phyloP scores from a whole-genome alignment of 2,888 invertebrate genomes.

The Podotricha telesiphe region DNA sequence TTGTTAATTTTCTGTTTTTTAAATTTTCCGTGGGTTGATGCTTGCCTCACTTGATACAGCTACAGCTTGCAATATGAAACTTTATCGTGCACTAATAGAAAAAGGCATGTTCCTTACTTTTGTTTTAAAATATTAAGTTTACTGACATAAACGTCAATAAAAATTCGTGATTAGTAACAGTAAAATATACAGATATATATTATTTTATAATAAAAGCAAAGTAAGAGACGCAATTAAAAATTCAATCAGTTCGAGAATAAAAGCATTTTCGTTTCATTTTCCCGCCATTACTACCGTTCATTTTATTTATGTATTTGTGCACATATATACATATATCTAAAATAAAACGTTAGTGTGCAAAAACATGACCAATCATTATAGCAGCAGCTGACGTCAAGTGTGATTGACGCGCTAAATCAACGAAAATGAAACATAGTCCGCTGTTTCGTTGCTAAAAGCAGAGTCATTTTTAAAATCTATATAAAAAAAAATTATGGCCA shows the following conservation, averaged over 20 bases:
- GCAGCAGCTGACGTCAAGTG: slow-evolving; percentile 59
- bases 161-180: background rate
- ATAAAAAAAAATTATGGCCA: background rate
- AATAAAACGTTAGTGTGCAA: background rate
- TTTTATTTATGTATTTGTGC: background rate
- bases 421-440: slow-evolving; percentile 55
- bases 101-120: background rate
- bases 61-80: background rate
- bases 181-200: background rate
- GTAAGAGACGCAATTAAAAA: background rate
- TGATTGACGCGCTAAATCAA: slow-evolving; percentile 62
- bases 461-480: slow-evolving; percentile 39
- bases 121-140: background rate
- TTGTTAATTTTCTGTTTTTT: too few relatives aligned
- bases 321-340: slow-evolving; percentile 4
- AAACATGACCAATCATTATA: slow-evolving; percentile 51
- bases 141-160: too few relatives aligned
- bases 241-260: background rate
- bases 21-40: too few relatives aligned
- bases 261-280: background rate
- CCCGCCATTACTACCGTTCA: background rate
- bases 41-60: too few relatives aligned
- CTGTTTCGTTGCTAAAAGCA: slow-evolving; percentile 40
- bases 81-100: background rate
- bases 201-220: background rate